Base-by-base conservation (phyloP, 2,888 invertebrate species). In the Nymphalis c-album region DNA sequence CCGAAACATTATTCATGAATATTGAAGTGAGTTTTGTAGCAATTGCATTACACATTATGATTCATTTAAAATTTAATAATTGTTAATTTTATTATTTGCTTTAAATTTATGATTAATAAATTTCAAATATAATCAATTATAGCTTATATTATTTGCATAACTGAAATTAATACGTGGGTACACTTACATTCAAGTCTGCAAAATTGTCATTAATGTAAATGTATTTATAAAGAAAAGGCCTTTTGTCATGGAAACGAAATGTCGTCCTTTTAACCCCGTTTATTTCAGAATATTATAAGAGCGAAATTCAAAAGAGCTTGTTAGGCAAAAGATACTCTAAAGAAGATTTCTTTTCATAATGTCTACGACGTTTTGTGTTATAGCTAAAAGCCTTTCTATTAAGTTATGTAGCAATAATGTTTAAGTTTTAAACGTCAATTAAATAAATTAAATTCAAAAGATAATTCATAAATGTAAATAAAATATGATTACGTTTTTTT, bases 301-400 rank as follows among this genome's bases (percentile, higher is more conserved):
- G 22, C 22, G 16, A 53, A 53, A 53, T 53, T 53, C 26, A 26
- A 26, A 53, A 53, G 53, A 53, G 53, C 53, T 53, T 53, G 26
- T 53, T 53, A 53, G 53, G 53, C 22, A 53, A 53, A 53, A 26
- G 53, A 53, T 53, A 26, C 53, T 53, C 22, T 53, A 26, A 16
- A 53, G 26, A 26, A 26, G 53, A 53, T 53, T 53, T 53, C 53
- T 53, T 51, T 53, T 26, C 53, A 53, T 22, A 53, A 53, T 26
- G 53, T 26, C 53, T 53, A 20, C 50, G 50, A 50, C 20, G 50
- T 50, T 50, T 50, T 50, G 50, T 50, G 50, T 20, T 50, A 18
- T n/a, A 18, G 18, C 50, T 50, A 50, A 50, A 50, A 50, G 50
- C 50, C 20, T 20, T 20, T 50, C 20, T 50, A 18, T 50, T 1